Percentiles rank a stretch among this genome's conserved stretches.
Conservation (phyloP, 2,113 vertebrate genomes). For the Psephotus haematonotus region DNA sequence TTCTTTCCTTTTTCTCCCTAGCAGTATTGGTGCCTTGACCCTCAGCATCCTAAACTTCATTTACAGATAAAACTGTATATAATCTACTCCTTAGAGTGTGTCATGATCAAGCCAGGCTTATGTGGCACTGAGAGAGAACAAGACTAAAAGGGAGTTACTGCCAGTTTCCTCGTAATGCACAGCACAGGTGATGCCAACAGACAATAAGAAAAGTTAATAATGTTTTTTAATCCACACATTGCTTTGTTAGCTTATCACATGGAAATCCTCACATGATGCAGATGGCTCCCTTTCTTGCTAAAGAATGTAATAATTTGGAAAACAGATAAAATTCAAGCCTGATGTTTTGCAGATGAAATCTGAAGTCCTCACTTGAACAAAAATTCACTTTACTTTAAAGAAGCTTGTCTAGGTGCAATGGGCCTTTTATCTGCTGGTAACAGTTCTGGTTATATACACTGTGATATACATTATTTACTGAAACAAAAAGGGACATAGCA, state of each 20-base stretch:
- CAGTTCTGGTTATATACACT: neutral
- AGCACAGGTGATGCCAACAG: neutral
- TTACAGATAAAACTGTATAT: neutral
- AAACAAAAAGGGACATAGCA: neutral
- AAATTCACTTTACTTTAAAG: neutral
- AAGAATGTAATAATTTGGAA: neutral
- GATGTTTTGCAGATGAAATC: neutral
- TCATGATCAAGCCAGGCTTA: neutral
- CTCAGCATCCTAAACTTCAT: neutral
- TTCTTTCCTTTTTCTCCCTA: neutral
- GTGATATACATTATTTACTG: neutral
- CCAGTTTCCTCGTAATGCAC: accelerated
- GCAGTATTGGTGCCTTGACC: no score
- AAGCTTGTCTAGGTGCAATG: accelerated
- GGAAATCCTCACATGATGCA: accelerated
- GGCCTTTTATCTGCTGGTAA: neutral
- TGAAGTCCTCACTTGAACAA: neutral
- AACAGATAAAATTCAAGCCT: neutral
- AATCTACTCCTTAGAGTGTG: neutral
- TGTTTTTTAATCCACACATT: accelerated
- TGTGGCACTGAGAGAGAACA: neutral
- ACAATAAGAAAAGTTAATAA: no score
- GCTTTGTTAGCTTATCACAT: neutral
- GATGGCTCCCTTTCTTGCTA: neutral
- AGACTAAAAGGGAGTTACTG: no score